Base-by-base conservation (phyloP, 2,888 invertebrate genomes). In the Incurvaria masculella region DNA sequence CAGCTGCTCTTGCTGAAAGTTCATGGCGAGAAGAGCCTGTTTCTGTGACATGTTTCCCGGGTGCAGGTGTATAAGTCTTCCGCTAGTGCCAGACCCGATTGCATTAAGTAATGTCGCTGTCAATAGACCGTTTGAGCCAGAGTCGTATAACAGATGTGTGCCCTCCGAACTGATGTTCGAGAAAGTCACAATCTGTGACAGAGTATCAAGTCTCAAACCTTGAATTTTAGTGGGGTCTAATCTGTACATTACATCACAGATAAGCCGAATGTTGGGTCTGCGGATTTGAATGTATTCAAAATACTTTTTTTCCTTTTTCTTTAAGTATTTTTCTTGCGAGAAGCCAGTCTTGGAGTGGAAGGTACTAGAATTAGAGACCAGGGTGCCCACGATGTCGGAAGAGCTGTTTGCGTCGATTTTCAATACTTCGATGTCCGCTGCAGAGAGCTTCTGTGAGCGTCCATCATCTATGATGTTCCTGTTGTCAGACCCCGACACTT, bases 301-400 rank as follows among this genome's bases (percentile, higher is more conserved):
- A 70, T 96, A 97, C 70, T 97, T 97, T 58, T 89, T 90, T 60
- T 93, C 91, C 67, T 99, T 99, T 66, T 97, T 97, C 59, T 89
- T 90, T 41, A 97, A 80, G 67, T 97, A 98, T 66, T 97, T 97
- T 57, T 93, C 92, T 67, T 97, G 92, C 0, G 91, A 89, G 67
- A 88, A 97, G 60, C 91, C 93, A 0, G 96, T 97, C 79, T 97
- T 97, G 48, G 84, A 81, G 33, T 84, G 82, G 67, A 97, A 98
- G 1, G 96, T 94, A 55, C 87, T 88, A 16, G 96, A 97, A 64
- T 96, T 96, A 52, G 88, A 89, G 45, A 97, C 89, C 14, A 98
- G 79, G 47, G 89, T 88, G 52, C 85, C 89, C 4, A 97, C 87
- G 55, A 97, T 94, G 60, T 90, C 88, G 17, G 85, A 85, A 0